Evolutionary conservation across 2,888 invertebrate species (phyloP).

Genomic region (Tenthredo amoena): DNA sequence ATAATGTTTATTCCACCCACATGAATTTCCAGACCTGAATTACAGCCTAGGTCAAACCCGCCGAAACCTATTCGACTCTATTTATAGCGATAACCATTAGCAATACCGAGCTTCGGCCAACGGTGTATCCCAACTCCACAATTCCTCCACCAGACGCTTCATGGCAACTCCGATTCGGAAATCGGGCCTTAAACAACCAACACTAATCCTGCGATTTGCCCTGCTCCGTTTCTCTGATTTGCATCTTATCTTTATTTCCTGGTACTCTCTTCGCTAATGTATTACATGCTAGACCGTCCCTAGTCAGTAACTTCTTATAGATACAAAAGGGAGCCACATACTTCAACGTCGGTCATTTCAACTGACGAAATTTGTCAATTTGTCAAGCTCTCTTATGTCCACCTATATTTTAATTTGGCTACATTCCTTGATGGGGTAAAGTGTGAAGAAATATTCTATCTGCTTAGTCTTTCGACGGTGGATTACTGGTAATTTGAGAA

Average conservation of each 20-base stretch:
- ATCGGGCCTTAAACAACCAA: conserved; percentile 38
- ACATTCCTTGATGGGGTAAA: background rate
- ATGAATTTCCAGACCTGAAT: conserved; percentile 32
- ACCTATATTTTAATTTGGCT: background rate
- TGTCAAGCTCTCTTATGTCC: background rate
- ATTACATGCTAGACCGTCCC: background rate
- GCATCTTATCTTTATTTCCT: conserved; percentile 21
- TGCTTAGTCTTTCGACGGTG: too few relatives aligned
- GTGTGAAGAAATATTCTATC: too few relatives aligned
- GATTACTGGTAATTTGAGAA: background rate
- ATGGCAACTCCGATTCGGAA: conserved; percentile 10
- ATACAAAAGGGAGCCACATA: background rate
- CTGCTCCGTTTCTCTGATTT: background rate
- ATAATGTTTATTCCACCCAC: conserved; percentile 28
- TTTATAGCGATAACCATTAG: conserved; percentile 42
- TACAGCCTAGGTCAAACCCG: conserved; percentile 24
- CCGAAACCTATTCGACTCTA: conserved; percentile 14
- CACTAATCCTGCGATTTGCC: background rate
- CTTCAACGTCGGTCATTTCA: background rate
- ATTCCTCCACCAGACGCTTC: background rate
- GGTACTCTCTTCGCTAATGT: background rate
- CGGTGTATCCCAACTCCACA: conserved; percentile 4
- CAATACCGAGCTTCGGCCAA: conserved; percentile 6
- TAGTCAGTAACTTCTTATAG: background rate
- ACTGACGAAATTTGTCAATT: background rate